Evolutionary conservation across 2,888 invertebrate genomes (phyloP), one percentile per base, ranked within the genome.

Genomic region (Harpagoxenus sublaevis): DNA sequence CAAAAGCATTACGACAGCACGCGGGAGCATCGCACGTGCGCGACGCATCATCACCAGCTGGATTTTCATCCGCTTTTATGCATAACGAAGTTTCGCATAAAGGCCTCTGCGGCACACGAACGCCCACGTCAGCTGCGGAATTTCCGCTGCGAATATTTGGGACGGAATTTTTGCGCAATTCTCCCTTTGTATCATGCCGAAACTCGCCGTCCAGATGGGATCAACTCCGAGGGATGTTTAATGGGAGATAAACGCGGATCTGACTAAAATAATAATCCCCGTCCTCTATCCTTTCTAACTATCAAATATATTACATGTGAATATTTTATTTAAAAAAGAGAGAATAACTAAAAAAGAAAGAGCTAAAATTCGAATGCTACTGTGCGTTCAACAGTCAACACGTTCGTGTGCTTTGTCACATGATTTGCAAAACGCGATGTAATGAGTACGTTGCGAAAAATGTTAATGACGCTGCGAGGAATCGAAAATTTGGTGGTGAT

Each of bases 1-100:
- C 62, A 75, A 75, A 75, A 75, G 75, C 62, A 78, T 70, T 70
- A 57, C n/a, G 68, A 45, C 45, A 45, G 51, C n/a, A 42, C 53
- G 66, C 53, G 66, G 28, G 28, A 66, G 53, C 31, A n/a, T 66
- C 55, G 39, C 48, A 23, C 18, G 57, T 23, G 62, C 28, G 45
- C 51, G 51, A 66, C 28, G 42, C 66, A 66, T 35, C 39, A 42
- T 53, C 12, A 48, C 53, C 28, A 12, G 48, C 28, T 6, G 73
- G 23, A 9, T 35, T 42, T 31, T 31, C 12, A n/a, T 79, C 15
- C 45, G 78, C 57, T 70, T 79, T 45, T 23, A 68, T 35, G 57
- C 57, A 12, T 31, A 79, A 70, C 55, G 9, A 42, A 68, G 31
- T 79, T 79, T 70, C 23, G 10, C 57, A 70, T 70, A 70, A 57